These are phyloP conservation scores for Chelmon rostratus DNA, from an alignment of 2,797 vertebrate species.

Conservation along the genomic window DNA sequence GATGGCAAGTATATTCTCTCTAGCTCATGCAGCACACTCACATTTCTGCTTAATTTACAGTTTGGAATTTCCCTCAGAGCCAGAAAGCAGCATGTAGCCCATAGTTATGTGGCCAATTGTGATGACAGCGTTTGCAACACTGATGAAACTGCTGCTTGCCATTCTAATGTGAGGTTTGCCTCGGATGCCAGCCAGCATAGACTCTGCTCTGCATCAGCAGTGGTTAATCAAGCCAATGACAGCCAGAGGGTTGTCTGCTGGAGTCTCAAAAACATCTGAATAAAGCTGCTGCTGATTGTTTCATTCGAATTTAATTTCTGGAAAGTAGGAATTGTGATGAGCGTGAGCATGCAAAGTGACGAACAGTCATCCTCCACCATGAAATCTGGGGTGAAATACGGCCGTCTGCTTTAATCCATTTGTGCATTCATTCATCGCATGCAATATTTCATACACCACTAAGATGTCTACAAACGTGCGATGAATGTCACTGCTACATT, in stretches of 20 bases:
- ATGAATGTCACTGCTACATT: conserved; percentile 35
- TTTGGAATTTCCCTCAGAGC: conserved; percentile 52
- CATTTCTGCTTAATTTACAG: conserved; percentile 48
- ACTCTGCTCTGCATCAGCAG: conserved; percentile 63
- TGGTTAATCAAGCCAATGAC: conserved; percentile 46
- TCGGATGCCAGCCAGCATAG: conserved; percentile 29
- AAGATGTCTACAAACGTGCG: conserved; percentile 23
- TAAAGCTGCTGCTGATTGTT: conserved; percentile 51
- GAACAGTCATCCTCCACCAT: conserved; percentile 23
- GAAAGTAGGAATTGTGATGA: conserved; percentile 28
- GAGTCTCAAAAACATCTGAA: conserved; percentile 32
- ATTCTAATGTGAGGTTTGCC: conserved; percentile 50
- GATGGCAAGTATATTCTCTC: conserved; percentile 10
- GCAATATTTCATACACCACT: conserved; percentile 28
- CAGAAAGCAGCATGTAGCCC: conserved; percentile 40
- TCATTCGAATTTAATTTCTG: conserved; percentile 53
- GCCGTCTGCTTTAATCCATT: conserved; percentile 42
- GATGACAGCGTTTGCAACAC: conserved; percentile 61
- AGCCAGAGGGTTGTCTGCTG: conserved; percentile 48
- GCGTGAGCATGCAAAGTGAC: conserved; percentile 30
- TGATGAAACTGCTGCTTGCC: conserved; percentile 57
- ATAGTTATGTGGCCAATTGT: conserved; percentile 42
- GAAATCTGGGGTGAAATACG: conserved; percentile 41
- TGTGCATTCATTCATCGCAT: conserved; percentile 48
- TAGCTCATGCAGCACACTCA: conserved; percentile 14